Evolutionary conservation across 2,797 vertebrate genomes (phyloP), one percentile per base, ranked within the genome.

Genomic region (Acrocephalus scirpaceus): DNA sequence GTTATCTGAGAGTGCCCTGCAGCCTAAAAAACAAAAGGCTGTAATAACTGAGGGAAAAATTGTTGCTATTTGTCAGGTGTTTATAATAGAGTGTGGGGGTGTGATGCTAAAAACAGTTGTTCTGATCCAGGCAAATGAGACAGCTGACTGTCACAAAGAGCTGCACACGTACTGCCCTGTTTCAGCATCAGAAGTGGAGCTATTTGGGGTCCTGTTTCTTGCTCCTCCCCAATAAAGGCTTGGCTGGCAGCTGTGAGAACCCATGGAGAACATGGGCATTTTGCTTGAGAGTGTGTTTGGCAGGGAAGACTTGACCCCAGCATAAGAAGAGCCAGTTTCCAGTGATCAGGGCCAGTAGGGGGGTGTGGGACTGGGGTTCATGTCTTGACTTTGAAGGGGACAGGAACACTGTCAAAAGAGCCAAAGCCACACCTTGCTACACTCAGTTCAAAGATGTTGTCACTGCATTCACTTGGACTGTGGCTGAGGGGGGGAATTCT

Each of bases 291-390:
- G 16, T 8, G 14, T 45, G 16, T 67, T 73, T 83, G 18, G 16
- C 50, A 71, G 60, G 57, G 51, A 69, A 32, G 38, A 19, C 66
- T 62, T 75, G 70, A 7, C 78, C 38, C 38, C 26, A 91, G 30
- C 11, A 10, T 8, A 15, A 45, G 42, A 69, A 88, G 40, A 92
- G 29, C 18, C n/a, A 29, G 5, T 72, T 65, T 72, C 30, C 66
- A 56, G n/a, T 69, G 42, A 5, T 1, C 0, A 2, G 26, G 54
- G 22, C 4, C 13, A 19, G 32, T 5, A 17, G 20, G 2, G 9
- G 7, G 27, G 3, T 40, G 8, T 50, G 50, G 69, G 18, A 38
- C 29, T 25, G 32, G 9, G n/a, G 14, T 45, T 75, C 4, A 2
- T 30, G 47, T 22, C 27, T 36, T 95, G 61, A 29, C 47, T 83